A percentile compares a stretch with the other conserved stretches of the same genome.
Evolutionary conservation across 2,113 vertebrate genomes (phyloP).

Genomic region (Cranoglanis bouderius): DNA sequence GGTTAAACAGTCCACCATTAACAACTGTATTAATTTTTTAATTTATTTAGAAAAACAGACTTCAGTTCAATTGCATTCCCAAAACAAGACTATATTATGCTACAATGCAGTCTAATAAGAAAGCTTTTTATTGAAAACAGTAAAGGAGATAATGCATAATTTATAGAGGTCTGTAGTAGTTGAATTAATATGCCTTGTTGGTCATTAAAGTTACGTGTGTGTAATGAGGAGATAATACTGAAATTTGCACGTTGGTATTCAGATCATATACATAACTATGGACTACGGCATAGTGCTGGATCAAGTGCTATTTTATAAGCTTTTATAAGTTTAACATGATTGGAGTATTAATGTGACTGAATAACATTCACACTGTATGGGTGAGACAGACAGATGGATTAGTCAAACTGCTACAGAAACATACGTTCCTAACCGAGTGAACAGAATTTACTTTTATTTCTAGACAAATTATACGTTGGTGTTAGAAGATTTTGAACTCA

Average conservation of each 20-base stretch:
- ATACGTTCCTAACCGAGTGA: not conserved
- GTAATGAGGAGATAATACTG: not conserved
- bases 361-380: not conserved
- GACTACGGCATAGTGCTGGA: not conserved
- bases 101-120: not conserved
- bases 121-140: not conserved
- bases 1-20: too few species aligned
- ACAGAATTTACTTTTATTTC: not conserved
- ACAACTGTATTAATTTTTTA: too few species aligned
- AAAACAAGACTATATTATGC: not conserved
- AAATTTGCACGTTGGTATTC: not conserved
- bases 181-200: not conserved
- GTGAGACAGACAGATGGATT: not conserved
- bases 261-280: not conserved
- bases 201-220: not conserved
- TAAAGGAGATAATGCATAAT: not conserved
- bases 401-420: not conserved
- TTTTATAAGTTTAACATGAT: not conserved
- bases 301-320: not conserved
- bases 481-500: not conserved
- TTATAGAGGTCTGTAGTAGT: not conserved
- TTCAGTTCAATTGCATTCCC: not conserved
- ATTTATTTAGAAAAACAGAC: too few species aligned
- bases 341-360: not conserved
- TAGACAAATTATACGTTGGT: not conserved